These are phyloP conservation scores for Aegotheles bennettii DNA, from an alignment of 2,113 vertebrate genomes.

Conservation along the genomic window DNA sequence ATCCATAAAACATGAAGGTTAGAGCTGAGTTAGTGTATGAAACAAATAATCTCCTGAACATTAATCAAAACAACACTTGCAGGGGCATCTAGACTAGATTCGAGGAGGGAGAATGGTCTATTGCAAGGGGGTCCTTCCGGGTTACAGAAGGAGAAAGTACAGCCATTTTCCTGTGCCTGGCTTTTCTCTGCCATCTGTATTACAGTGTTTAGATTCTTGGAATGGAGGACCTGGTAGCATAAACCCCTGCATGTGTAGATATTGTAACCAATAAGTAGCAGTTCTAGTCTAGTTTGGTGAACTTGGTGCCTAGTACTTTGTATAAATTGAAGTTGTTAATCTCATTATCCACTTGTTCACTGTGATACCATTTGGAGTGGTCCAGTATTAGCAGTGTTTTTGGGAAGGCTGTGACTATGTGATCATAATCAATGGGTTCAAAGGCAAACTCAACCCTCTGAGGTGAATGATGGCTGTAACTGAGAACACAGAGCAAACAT, in stretches of 20 bases:
- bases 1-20: neutral
- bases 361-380: neutral
- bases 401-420: neutral
- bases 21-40: neutral
- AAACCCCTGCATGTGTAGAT: neutral
- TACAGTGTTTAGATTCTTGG: neutral
- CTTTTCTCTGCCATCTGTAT: neutral
- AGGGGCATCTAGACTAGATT: neutral
- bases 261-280: neutral
- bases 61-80: neutral
- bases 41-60: neutral
- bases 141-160: neutral
- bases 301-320: neutral
- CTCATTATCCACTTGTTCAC: neutral
- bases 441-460: neutral
- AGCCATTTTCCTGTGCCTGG: neutral
- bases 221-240: neutral
- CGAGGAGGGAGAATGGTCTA: neutral
- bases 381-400: neutral
- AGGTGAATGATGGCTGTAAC: neutral
- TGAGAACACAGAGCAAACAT: neutral
- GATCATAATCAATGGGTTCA: slow-evolving; percentile 1
- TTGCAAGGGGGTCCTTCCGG: neutral
- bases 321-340: neutral
- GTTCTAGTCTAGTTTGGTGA: neutral